phyloP scores from a whole-genome alignment of 2,888 invertebrate genomes.

The Morinoia aosen region DNA sequence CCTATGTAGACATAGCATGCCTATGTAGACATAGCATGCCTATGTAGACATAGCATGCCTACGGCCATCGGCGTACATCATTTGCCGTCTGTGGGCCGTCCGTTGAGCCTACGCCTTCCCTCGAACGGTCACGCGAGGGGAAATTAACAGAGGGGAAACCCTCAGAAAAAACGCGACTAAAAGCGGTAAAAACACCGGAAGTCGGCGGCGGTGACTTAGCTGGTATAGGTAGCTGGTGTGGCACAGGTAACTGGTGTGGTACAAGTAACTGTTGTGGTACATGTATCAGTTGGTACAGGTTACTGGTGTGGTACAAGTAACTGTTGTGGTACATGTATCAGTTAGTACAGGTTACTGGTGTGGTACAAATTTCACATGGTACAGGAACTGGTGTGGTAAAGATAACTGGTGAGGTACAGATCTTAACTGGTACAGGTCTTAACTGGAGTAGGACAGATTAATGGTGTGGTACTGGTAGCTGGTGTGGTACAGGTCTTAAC shows the following conservation, averaged over 20 bases:
- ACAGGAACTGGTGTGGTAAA: too few species aligned
- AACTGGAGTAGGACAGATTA: too few species aligned
- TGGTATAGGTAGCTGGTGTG: not conserved
- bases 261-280: not conserved
- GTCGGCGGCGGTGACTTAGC: not conserved
- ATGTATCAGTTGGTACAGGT: not conserved
- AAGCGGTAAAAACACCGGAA: slow-evolving; percentile 18
- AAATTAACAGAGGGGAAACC: slow-evolving; percentile 30
- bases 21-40: not conserved
- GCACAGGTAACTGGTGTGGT: not conserved
- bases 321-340: too few species aligned
- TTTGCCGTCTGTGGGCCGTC: not conserved
- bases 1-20: too few species aligned
- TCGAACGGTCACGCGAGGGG: slow-evolving; percentile 19
- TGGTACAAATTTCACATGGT: too few species aligned
- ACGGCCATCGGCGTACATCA: not conserved
- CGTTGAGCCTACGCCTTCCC: slow-evolving; percentile 7
- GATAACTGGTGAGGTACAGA: too few species aligned
- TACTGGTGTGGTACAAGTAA: too few species aligned
- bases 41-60: not conserved
- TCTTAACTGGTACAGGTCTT: too few species aligned
- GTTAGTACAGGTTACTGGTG: too few species aligned
- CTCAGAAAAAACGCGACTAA: not conserved
- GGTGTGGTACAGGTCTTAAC: too few species aligned
- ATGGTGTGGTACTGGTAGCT: too few species aligned